Conservation (phyloP, 2,113 vertebrate genomes). For the Cyanoliseus patagonus region DNA sequence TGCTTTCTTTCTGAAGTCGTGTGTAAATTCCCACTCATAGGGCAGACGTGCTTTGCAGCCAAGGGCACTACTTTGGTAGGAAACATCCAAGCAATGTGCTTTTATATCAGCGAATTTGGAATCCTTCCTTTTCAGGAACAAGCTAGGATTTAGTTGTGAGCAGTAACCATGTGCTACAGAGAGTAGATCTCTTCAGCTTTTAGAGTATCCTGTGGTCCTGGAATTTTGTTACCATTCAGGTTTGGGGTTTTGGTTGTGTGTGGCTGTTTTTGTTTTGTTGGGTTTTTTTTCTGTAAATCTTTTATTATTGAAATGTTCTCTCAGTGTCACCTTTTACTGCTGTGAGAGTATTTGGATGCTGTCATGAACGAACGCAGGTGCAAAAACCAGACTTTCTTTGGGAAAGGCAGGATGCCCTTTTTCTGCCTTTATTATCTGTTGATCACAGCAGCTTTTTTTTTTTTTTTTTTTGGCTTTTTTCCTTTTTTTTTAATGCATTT, state of each 20-base stretch:
- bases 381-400: background rate
- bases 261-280: background rate
- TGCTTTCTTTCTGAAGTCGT: background rate
- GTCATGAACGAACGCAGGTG: background rate
- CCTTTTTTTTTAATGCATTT: background rate
- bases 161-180: background rate
- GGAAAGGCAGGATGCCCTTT: background rate
- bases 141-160: background rate
- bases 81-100: background rate
- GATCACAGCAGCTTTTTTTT: background rate
- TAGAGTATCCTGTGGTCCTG: background rate
- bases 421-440: background rate
- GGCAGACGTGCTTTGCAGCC: background rate
- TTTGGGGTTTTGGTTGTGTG: background rate
- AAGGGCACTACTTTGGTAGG: background rate
- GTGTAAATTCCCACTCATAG: background rate
- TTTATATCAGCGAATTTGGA: background rate
- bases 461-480: background rate
- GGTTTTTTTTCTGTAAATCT: background rate
- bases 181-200: background rate
- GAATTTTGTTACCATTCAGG: background rate
- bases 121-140: background rate
- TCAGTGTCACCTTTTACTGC: background rate
- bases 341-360: background rate
- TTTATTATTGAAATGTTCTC: background rate